These are phyloP conservation scores for Hypselothyrea guttata DNA, from an alignment of 2,888 invertebrate species.

Conservation along the genomic window DNA sequence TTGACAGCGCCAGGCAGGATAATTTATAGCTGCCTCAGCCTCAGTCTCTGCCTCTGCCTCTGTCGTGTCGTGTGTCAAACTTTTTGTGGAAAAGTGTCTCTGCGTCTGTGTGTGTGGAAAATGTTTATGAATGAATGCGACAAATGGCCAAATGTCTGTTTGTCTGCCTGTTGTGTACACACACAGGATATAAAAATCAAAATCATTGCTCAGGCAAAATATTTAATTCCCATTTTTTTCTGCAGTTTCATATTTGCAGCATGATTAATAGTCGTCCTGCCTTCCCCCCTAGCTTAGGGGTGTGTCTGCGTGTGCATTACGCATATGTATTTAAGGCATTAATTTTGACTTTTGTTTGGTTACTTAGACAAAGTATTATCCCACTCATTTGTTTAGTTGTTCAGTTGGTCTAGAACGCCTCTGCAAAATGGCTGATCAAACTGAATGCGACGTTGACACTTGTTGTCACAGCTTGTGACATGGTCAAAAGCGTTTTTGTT, in stretches of 20 bases:
- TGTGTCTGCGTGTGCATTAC: constrained; percentile 16
- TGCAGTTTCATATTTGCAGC: constrained; percentile 52
- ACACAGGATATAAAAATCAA: constrained; percentile 59
- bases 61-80: constrained; percentile 73
- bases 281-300: constrained; percentile 41
- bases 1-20: constrained; percentile 56
- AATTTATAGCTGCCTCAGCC: constrained; percentile 64
- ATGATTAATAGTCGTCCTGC: constrained; percentile 76
- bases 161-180: constrained; percentile 9
- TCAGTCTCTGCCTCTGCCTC: constrained; percentile 12
- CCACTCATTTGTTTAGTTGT: constrained; percentile 49
- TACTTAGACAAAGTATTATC: constrained; percentile 1
- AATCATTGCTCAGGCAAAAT: constrained; percentile 69
- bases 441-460: constrained; percentile 59
- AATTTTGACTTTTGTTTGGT: constrained; percentile 63
- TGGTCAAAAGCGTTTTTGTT: constrained; percentile 42
- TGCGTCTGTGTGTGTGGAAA: constrained; percentile 44
- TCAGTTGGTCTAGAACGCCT: constrained; percentile 35
- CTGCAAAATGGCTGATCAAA: constrained; percentile 51
- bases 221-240: constrained; percentile 70
- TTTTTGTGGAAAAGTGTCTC: constrained; percentile 59
- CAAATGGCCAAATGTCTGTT: constrained; percentile 38
- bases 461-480: constrained; percentile 72
- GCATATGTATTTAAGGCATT: background rate
- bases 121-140: constrained; percentile 73